phyloP scores from a whole-genome alignment of 2,113 vertebrate genomes.

The Delphinapterus leucas region DNA sequence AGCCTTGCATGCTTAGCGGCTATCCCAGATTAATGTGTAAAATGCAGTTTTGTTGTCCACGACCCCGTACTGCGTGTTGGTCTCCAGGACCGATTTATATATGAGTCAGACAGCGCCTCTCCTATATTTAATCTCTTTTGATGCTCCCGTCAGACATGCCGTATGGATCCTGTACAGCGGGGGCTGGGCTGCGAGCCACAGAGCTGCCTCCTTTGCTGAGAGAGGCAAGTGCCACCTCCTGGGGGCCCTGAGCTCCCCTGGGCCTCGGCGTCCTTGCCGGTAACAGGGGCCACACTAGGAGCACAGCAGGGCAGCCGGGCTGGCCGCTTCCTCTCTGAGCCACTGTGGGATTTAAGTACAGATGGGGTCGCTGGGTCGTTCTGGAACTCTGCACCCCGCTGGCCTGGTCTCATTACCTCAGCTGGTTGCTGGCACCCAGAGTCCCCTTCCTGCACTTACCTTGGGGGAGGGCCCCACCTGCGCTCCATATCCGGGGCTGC shows the following conservation, averaged over 20 bases:
- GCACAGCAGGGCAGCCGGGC: no score
- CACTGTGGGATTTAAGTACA: no score
- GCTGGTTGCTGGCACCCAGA: accelerated
- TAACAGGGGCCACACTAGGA: no score
- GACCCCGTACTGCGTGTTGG: neutral
- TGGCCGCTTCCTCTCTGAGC: neutral
- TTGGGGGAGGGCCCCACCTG: neutral
- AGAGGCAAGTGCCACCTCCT: no score
- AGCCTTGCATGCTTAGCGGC: no score
- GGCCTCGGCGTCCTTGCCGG: no score
- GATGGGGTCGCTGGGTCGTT: accelerated
- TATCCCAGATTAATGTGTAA: no score
- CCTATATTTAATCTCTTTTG: neutral
- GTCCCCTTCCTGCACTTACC: neutral
- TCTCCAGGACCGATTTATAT: no score
- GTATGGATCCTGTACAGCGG: neutral
- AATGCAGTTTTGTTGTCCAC: neutral
- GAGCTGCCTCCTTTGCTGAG: no score
- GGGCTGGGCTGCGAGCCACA: no score
- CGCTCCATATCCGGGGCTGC: accelerated
- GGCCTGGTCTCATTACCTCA: neutral
- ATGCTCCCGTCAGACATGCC: neutral
- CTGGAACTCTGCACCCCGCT: neutral
- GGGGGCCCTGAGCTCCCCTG: neutral
- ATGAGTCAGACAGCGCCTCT: neutral